Evolutionary conservation across 2,113 vertebrate species (phyloP).

Genomic region (Tetrax tetrax): DNA sequence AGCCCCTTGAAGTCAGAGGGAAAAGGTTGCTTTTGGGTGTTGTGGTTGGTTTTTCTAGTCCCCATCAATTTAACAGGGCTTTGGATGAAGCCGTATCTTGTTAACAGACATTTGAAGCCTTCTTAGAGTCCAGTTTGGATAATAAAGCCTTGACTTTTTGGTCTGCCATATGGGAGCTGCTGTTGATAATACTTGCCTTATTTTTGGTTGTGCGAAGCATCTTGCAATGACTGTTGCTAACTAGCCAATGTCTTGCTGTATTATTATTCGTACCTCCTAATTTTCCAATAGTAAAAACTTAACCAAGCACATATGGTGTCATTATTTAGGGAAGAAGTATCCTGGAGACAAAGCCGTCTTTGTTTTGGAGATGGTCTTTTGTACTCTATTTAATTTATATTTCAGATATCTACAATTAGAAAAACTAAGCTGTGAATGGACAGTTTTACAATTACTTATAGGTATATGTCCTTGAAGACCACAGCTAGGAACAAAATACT

Average conservation of each 20-base stretch:
- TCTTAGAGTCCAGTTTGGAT: conserved; percentile 43
- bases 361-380: neutral
- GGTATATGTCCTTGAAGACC: neutral
- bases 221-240: conserved; percentile 62
- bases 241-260: conserved; percentile 32
- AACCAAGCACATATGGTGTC: neutral
- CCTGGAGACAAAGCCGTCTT: conserved; percentile 38
- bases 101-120: conserved; percentile 37
- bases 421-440: conserved; percentile 55
- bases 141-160: conserved; percentile 60
- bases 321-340: neutral
- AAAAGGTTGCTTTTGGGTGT: neutral
- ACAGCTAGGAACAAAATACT: conserved; percentile 58
- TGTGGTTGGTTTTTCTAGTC: neutral
- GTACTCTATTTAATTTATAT: conserved; percentile 35
- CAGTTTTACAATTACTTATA: conserved; percentile 12
- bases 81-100: neutral
- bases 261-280: neutral
- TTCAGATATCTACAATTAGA: conserved; percentile 12
- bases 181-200: conserved; percentile 60
- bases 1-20: conserved; percentile 5
- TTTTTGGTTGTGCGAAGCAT: conserved; percentile 30
- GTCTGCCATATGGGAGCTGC: conserved; percentile 53
- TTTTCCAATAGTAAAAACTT: neutral
- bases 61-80: neutral